These are phyloP conservation scores for Sebastes kiyomatsui DNA, from an alignment of 2,797 vertebrate species.

Conservation along the genomic window DNA sequence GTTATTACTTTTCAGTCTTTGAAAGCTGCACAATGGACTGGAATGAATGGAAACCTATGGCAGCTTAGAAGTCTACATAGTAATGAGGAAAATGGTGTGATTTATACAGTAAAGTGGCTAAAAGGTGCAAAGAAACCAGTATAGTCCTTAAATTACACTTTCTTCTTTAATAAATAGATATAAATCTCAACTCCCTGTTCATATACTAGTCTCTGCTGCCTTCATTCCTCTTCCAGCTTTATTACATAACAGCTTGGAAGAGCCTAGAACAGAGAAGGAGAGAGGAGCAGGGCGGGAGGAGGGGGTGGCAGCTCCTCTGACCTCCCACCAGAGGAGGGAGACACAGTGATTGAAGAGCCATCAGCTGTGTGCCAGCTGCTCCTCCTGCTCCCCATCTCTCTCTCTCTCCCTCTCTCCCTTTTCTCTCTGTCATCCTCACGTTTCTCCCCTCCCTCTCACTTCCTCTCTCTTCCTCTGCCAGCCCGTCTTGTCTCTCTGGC, in stretches of 20 bases:
- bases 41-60: not conserved
- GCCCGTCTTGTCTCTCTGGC: constrained; percentile 27
- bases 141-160: not conserved
- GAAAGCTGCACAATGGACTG: not conserved
- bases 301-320: constrained; percentile 56
- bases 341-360: constrained; percentile 77
- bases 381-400: constrained; percentile 23
- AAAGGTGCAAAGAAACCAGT: not conserved
- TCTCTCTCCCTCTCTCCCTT: constrained; percentile 7
- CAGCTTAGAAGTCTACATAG: not conserved
- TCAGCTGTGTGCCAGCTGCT: constrained; percentile 77
- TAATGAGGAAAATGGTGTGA: not conserved
- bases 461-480: constrained; percentile 43
- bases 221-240: constrained; percentile 26
- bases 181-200: constrained; percentile 5
- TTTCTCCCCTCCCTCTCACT: not conserved
- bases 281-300: constrained; percentile 11
- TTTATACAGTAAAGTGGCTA: not conserved
- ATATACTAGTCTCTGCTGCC: not conserved
- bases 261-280: constrained; percentile 48
- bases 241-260: constrained; percentile 61
- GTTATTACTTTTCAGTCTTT: too few species aligned
- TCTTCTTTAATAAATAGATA: constrained; percentile 3
- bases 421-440: constrained; percentile 5
- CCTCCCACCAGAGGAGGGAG: constrained; percentile 75